Conservation (phyloP, 1,140 invertebrate genomes). For the Harpegnathos saltator region DNA sequence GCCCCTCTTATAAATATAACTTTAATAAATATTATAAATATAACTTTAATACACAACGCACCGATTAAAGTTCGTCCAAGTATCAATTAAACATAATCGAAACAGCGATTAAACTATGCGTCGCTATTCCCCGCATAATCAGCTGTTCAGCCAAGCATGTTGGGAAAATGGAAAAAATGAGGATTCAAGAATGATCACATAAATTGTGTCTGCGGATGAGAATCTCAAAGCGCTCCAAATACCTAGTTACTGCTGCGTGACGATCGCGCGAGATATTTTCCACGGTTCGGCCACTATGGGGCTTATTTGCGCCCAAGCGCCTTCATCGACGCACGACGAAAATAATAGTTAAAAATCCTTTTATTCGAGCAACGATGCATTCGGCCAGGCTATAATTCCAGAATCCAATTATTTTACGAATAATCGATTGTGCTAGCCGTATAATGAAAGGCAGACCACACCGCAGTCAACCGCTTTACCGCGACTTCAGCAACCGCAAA, state of each 20-base stretch:
- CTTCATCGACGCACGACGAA: background rate
- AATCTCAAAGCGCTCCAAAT: constrained; percentile 68
- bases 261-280: constrained; percentile 59
- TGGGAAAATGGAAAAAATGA: background rate
- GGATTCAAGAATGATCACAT: constrained; percentile 36
- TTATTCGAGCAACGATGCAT: background rate
- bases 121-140: constrained; percentile 45
- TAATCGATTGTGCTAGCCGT: background rate
- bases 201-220: constrained; percentile 48
- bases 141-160: constrained; percentile 8
- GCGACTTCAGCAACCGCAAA: background rate
- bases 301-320: background rate
- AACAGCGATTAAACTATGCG: constrained; percentile 11
- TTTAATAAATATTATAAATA: no score
- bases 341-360: background rate
- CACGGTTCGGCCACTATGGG: background rate
- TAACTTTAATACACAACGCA: no score
- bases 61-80: no score
- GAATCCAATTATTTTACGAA: background rate
- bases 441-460: background rate
- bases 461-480: background rate
- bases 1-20: no score
- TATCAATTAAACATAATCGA: constrained; percentile 7
- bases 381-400: background rate
- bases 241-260: constrained; percentile 72